These are phyloP conservation scores for Salvelinus alpinus DNA, from an alignment of 2,113 vertebrate genomes.

Conservation along the genomic window DNA sequence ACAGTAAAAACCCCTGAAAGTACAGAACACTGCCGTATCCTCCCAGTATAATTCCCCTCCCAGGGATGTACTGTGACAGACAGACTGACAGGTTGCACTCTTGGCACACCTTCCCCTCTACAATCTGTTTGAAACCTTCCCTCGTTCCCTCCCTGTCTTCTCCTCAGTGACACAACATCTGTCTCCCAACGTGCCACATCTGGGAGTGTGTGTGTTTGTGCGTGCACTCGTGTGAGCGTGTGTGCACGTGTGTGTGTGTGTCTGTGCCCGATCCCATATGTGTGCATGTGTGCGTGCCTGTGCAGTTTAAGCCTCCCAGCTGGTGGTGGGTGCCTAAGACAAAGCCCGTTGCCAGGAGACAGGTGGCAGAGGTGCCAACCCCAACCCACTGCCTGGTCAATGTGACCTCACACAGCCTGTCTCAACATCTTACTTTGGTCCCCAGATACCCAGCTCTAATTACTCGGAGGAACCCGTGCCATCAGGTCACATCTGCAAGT, in stretches of 20 bases:
- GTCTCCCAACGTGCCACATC: slow-evolving; percentile 64
- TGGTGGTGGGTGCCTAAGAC: slow-evolving; percentile 50
- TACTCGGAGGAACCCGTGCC: slow-evolving; percentile 7
- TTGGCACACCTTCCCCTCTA: slow-evolving; percentile 29
- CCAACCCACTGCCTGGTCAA: slow-evolving; percentile 26
- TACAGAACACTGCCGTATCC: too few species aligned
- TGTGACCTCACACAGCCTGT: slow-evolving; percentile 2
- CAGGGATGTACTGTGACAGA: neutral
- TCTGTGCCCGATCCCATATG: neutral
- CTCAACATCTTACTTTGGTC: neutral
- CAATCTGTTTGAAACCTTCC: slow-evolving; percentile 32
- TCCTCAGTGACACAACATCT: slow-evolving; percentile 48
- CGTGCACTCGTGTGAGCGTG: neutral
- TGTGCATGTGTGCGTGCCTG: neutral
- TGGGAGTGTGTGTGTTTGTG: slow-evolving; percentile 31
- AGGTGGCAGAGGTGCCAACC: slow-evolving; percentile 41
- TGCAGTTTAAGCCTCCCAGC: slow-evolving; percentile 1
- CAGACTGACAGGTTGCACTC: slow-evolving; percentile 2
- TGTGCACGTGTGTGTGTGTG: neutral
- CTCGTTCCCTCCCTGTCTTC: slow-evolving; percentile 7
- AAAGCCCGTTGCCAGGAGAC: slow-evolving; percentile 51
- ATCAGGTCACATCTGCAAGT: slow-evolving; percentile 2
- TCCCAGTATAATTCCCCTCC: neutral
- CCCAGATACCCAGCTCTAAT: slow-evolving; percentile 8
- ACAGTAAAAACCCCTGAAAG: too few species aligned